Evolutionary conservation across 2,797 vertebrate species (phyloP).

Genomic region (Amazonetta brasiliensis): DNA sequence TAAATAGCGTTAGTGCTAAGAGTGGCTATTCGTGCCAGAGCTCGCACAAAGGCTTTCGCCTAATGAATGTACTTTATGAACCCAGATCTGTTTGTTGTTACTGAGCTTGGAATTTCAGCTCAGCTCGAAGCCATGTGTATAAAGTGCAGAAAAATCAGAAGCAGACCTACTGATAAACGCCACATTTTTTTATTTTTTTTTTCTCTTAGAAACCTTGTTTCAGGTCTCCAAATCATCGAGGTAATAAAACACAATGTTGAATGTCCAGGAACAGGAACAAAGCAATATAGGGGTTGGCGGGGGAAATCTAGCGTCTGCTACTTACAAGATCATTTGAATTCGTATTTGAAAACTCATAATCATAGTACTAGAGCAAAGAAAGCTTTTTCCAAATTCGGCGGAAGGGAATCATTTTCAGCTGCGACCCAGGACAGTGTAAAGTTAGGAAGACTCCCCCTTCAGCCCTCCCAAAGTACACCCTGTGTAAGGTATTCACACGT

Average conservation of each 20-base stretch:
- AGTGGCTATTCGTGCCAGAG: conserved; percentile 47
- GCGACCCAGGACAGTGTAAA: neutral
- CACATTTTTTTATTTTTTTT: neutral
- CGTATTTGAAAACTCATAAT: conserved; percentile 5
- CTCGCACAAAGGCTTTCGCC: neutral
- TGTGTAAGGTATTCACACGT: conserved; percentile 47
- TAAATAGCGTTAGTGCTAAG: neutral
- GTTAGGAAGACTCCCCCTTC: conserved; percentile 7
- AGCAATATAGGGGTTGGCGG: neutral
- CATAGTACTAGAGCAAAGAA: neutral
- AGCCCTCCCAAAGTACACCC: neutral
- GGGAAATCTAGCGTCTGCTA: neutral
- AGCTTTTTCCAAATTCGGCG: neutral
- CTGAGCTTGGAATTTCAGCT: conserved; percentile 40
- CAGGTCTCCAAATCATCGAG: conserved; percentile 1
- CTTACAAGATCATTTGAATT: neutral
- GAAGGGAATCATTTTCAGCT: conserved; percentile 38
- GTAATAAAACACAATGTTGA: conserved; percentile 17
- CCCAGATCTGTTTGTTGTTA: conserved; percentile 61
- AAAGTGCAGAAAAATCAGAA: conserved; percentile 40
- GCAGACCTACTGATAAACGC: conserved; percentile 37
- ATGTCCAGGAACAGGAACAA: conserved; percentile 18
- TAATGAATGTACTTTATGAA: conserved; percentile 28
- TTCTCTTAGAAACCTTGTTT: neutral
- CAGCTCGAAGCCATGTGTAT: conserved; percentile 37